Evolutionary conservation across 2,113 vertebrate genomes (phyloP).

Genomic region (Lepidothrix coronata): DNA sequence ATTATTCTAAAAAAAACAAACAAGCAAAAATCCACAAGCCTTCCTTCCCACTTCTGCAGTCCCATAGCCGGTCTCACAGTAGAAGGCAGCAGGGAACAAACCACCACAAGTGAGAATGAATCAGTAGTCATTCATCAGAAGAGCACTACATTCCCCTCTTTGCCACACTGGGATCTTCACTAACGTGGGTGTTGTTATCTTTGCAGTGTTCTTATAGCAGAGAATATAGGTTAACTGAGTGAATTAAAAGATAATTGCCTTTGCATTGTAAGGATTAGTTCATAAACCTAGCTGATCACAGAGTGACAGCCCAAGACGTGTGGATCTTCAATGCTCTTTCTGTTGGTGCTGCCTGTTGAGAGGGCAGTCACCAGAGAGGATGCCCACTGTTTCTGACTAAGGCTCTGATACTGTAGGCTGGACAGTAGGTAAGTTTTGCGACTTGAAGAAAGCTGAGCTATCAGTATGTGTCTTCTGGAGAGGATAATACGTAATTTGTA

Average conservation of each 20-base stretch:
- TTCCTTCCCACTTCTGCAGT: not conserved
- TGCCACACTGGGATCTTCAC: not conserved
- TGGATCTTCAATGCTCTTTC: not conserved
- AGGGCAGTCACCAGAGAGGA: not conserved
- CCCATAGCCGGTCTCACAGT: rapidly evolving
- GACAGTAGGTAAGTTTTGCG: not conserved
- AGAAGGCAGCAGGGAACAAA: not conserved
- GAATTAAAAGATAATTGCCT: not conserved
- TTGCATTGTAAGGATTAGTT: not conserved
- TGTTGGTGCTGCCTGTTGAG: not conserved
- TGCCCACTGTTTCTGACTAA: not conserved
- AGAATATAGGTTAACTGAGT: not conserved
- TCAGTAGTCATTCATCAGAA: not conserved
- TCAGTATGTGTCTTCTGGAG: not conserved
- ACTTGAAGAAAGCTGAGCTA: not conserved
- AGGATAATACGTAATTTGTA: not conserved
- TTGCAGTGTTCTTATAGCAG: not conserved
- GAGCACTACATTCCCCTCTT: not conserved
- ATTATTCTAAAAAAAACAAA: not conserved
- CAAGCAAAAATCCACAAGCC: not conserved
- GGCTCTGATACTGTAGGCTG: not conserved
- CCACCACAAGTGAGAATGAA: not conserved
- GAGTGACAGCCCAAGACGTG: not conserved
- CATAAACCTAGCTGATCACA: not conserved
- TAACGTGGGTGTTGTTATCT: not conserved